Percentiles rank a stretch among this genome's conserved stretches.
Evolutionary conservation across 2,113 vertebrate species (phyloP).

Genomic region (Abramis brama): DNA sequence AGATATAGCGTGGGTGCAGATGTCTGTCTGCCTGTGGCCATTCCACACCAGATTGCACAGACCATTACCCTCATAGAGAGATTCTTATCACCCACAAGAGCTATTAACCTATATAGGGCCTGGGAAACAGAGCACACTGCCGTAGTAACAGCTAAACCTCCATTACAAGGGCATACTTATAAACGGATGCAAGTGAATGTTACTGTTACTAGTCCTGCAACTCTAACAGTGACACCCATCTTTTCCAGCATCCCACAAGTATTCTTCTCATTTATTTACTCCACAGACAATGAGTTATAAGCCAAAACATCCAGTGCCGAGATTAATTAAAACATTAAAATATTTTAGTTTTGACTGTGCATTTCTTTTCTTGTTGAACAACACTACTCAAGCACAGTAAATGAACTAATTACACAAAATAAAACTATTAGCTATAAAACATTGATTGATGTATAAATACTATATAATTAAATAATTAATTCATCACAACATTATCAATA

Average conservation of each 20-base stretch:
- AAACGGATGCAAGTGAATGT: neutral
- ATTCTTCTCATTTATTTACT: neutral
- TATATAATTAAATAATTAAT: too few species aligned
- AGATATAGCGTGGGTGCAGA: conserved; percentile 38
- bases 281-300: neutral
- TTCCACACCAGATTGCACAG: conserved; percentile 42
- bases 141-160: conserved; percentile 29
- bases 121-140: conserved; percentile 8
- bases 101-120: conserved; percentile 55
- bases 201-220: neutral
- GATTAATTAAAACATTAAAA: neutral
- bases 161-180: conserved; percentile 5
- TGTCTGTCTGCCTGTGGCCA: conserved; percentile 54
- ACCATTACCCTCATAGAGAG: conserved; percentile 51
- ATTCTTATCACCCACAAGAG: conserved; percentile 49
- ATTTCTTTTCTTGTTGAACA: too few species aligned
- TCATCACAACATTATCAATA: too few species aligned
- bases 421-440: too few species aligned
- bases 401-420: too few species aligned
- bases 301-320: neutral
- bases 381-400: too few species aligned
- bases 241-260: neutral
- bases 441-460: too few species aligned
- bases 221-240: neutral
- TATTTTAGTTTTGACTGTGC: neutral